A percentile compares a stretch with the other conserved stretches of the same genome.
phyloP scores from a whole-genome alignment of 1,140 invertebrate species.

The Ctenoplectra terminalis region DNA sequence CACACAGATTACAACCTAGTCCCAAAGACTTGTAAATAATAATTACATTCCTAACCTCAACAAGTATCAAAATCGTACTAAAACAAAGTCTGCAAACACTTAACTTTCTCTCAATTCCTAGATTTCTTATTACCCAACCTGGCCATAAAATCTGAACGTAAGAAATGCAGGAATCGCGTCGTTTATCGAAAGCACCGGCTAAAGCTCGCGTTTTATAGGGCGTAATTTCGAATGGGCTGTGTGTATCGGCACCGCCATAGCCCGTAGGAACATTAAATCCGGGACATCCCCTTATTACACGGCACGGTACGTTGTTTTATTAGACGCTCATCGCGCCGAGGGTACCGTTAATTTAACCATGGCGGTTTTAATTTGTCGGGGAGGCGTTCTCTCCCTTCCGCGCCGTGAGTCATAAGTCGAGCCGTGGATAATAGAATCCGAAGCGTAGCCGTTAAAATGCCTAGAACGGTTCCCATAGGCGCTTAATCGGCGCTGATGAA shows the following conservation, averaged over 20 bases:
- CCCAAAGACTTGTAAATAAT: no score
- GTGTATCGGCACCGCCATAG: constrained; percentile 34
- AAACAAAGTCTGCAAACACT: not conserved
- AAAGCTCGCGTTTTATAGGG: no score
- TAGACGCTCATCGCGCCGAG: constrained; percentile 56
- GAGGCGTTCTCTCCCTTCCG: not conserved
- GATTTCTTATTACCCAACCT: not conserved
- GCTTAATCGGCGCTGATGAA: constrained; percentile 45
- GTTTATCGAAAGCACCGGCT: no score
- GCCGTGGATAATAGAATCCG: constrained; percentile 63
- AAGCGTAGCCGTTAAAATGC: constrained; percentile 59
- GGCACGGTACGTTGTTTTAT: constrained; percentile 54
- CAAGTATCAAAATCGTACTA: no score
- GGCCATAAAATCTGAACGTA: not conserved
- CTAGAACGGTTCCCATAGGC: constrained; percentile 45
- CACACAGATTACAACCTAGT: no score
- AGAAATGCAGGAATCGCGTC: not conserved
- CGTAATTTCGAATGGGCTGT: no score
- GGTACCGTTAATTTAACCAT: constrained; percentile 69
- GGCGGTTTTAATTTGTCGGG: constrained; percentile 69
- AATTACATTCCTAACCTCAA: not conserved
- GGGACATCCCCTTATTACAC: constrained; percentile 57
- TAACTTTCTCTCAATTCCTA: not conserved
- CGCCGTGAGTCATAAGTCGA: constrained; percentile 57
- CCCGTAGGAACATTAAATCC: constrained; percentile 59